These are phyloP conservation scores for Clanis bilineata DNA, from an alignment of 2,888 invertebrate species.

Conservation along the genomic window DNA sequence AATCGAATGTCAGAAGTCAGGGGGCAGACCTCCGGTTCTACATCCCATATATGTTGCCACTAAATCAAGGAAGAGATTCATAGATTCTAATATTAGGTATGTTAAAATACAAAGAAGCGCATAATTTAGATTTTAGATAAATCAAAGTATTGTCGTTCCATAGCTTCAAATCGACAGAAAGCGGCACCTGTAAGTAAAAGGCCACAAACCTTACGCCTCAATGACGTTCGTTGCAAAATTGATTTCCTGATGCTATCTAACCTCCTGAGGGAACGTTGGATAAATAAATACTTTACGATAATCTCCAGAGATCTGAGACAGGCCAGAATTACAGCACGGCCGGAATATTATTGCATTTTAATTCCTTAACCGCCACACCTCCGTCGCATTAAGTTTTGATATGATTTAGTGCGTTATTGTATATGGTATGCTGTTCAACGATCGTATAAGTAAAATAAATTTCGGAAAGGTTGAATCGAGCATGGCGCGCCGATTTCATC, in stretches of 20 bases:
- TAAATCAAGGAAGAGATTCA: too few relatives aligned
- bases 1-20: too few relatives aligned
- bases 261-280: slow-evolving; percentile 73
- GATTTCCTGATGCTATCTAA: slow-evolving; percentile 79
- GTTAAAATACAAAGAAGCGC: too few relatives aligned
- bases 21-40: too few relatives aligned
- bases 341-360: slow-evolving; percentile 80
- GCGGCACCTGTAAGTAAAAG: slow-evolving; percentile 65
- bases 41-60: too few relatives aligned
- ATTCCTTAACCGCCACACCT: slow-evolving; percentile 71
- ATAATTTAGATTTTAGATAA: too few relatives aligned
- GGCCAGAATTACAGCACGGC: slow-evolving; percentile 69
- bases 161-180: slow-evolving; percentile 53
- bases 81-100: too few relatives aligned
- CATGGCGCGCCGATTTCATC: slow-evolving; percentile 49
- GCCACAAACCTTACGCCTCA: slow-evolving; percentile 71
- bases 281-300: slow-evolving; percentile 81
- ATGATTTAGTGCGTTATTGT: slow-evolving; percentile 77
- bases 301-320: slow-evolving; percentile 74
- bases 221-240: slow-evolving; percentile 76
- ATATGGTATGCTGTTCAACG: slow-evolving; percentile 44
- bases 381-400: slow-evolving; percentile 68
- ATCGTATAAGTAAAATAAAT: slow-evolving; percentile 59
- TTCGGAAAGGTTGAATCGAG: slow-evolving; percentile 55
- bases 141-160: too few relatives aligned